Evolutionary conservation across 2,113 vertebrate species (phyloP).

Genomic region (Microcebus ravelobensis): DNA sequence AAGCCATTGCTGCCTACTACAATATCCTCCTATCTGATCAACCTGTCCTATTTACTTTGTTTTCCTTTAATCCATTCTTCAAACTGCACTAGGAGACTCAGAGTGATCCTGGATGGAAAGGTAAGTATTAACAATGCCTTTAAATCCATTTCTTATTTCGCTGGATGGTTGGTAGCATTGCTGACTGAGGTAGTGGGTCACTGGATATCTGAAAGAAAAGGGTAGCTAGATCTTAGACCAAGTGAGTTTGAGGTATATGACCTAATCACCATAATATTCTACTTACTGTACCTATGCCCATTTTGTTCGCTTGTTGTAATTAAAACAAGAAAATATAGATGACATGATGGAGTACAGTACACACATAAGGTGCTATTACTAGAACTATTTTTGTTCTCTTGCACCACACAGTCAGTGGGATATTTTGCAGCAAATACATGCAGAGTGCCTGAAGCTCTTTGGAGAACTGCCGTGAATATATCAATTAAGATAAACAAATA

Average conservation of each 20-base stretch:
- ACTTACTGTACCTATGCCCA: neutral
- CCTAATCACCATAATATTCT: neutral
- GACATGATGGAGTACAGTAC: neutral
- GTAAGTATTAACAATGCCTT: neutral
- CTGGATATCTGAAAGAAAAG: neutral
- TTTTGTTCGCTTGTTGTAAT: neutral
- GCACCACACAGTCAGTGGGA: neutral
- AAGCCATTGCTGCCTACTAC: neutral
- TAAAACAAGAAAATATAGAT: neutral
- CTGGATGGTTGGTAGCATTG: neutral
- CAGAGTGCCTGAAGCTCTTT: neutral
- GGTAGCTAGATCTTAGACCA: neutral
- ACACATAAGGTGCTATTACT: neutral
- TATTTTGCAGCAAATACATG: slow-evolving; percentile 29
- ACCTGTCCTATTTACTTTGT: neutral
- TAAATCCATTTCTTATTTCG: neutral
- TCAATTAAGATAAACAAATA: slow-evolving; percentile 64
- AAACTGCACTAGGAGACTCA: neutral
- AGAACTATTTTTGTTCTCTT: neutral
- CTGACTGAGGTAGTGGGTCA: neutral
- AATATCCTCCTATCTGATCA: neutral
- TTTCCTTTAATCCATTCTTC: neutral
- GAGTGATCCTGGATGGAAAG: neutral
- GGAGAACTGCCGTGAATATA: slow-evolving; percentile 55
- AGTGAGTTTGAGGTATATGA: neutral